A percentile compares a stretch with the other conserved stretches of the same genome.
Evolutionary conservation across 1,140 invertebrate species (phyloP).

Genomic region (Watersipora subatra): DNA sequence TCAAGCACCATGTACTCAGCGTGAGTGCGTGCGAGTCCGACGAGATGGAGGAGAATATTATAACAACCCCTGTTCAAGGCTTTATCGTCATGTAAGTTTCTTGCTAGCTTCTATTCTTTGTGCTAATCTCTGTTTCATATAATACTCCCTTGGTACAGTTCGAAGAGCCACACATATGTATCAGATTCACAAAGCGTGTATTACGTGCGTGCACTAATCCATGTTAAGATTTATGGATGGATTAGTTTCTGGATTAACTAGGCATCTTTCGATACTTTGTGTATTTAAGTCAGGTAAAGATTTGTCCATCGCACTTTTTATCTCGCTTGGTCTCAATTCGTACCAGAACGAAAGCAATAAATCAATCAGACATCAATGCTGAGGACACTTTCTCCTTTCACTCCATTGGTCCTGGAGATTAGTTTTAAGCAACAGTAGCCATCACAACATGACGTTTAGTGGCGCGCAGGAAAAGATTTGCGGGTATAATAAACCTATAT

Average conservation of each 20-base stretch:
- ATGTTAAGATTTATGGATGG: background rate
- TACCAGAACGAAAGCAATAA: too few relatives aligned
- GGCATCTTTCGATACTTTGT: too few relatives aligned
- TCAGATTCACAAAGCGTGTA: background rate
- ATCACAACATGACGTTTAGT: too few relatives aligned
- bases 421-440: too few relatives aligned
- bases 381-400: too few relatives aligned
- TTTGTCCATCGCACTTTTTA: too few relatives aligned
- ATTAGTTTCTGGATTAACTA: background rate
- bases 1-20: conserved; percentile 76
- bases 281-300: too few relatives aligned
- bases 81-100: conserved; percentile 81
- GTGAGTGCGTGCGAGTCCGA: conserved; percentile 56
- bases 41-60: conserved; percentile 59
- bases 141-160: background rate
- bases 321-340: too few relatives aligned
- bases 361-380: too few relatives aligned
- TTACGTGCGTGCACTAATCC: background rate
- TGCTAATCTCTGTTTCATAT: conserved; percentile 1
- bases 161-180: background rate
- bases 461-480: too few relatives aligned
- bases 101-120: conserved; percentile 5
- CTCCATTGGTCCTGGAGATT: too few relatives aligned
- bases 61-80: conserved; percentile 75
- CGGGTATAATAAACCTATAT: too few relatives aligned